A percentile compares a stretch with the other conserved stretches of the same genome.
Evolutionary conservation across 2,888 invertebrate genomes (phyloP).

Genomic region (Amorpha juglandis): DNA sequence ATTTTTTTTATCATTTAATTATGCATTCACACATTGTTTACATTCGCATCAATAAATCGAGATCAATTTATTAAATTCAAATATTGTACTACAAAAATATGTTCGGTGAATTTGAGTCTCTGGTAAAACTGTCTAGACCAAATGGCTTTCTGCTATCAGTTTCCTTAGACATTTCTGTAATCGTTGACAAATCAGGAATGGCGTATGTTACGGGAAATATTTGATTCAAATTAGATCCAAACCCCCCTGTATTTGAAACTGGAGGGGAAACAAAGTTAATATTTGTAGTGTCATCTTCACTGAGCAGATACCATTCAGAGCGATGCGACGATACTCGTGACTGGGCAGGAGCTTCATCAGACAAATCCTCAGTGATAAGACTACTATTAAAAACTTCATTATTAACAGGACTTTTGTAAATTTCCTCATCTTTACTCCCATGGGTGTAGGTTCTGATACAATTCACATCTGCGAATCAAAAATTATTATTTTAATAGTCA

Average conservation of each 20-base stretch:
- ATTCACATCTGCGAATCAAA: not conserved
- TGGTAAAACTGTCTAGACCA: conserved; percentile 28
- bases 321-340: conserved; percentile 16
- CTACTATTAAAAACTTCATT: conserved; percentile 51
- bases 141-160: conserved; percentile 50
- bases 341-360: conserved; percentile 47
- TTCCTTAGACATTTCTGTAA: conserved; percentile 70
- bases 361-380: conserved; percentile 72
- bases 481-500: too few species aligned
- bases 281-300: conserved; percentile 67
- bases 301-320: conserved; percentile 67
- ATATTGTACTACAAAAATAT: conserved; percentile 36
- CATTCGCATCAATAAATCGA: not conserved
- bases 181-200: conserved; percentile 72
- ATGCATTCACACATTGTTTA: not conserved
- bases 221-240: conserved; percentile 61
- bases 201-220: conserved; percentile 69
- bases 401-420: conserved; percentile 42
- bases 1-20: too few species aligned
- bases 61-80: not conserved
- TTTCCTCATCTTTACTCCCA: conserved; percentile 38
- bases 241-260: conserved; percentile 36
- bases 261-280: conserved; percentile 40
- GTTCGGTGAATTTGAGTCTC: conserved; percentile 43
- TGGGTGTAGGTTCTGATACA: not conserved